Percentiles rank a stretch among this genome's conserved stretches.
phyloP scores from a whole-genome alignment of 2,113 vertebrate genomes.

The Tamias sibiricus region DNA sequence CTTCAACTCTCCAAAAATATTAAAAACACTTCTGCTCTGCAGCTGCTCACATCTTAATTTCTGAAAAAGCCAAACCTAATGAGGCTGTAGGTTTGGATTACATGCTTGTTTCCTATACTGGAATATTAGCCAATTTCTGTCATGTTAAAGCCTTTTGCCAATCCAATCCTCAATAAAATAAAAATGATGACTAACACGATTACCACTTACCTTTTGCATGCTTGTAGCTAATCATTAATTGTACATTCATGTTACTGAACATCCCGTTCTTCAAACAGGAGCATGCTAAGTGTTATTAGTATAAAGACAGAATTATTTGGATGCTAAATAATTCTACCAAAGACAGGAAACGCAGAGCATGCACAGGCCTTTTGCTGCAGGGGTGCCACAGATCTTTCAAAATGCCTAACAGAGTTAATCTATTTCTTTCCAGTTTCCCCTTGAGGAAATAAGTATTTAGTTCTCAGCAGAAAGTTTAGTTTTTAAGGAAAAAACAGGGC shows the following conservation, averaged over 20 bases:
- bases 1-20: conserved; percentile 22
- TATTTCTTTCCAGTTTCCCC: conserved; percentile 82
- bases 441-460: conserved; percentile 87
- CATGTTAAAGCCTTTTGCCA: neutral
- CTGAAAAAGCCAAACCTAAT: neutral
- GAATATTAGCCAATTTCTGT: neutral
- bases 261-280: conserved; percentile 86
- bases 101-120: neutral
- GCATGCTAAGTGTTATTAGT: conserved; percentile 92
- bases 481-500: conserved; percentile 88
- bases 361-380: conserved; percentile 85
- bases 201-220: conserved; percentile 85
- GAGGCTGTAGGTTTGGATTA: neutral
- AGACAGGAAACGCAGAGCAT: conserved; percentile 88
- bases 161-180: conserved; percentile 22
- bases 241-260: conserved; percentile 78
- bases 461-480: conserved; percentile 92
- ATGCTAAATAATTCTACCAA: conserved; percentile 84
- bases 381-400: conserved; percentile 79
- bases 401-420: conserved; percentile 85
- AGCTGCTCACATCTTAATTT: neutral
- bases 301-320: conserved; percentile 86
- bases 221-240: conserved; percentile 71
- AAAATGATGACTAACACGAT: conserved; percentile 45
- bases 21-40: neutral